phyloP scores from a whole-genome alignment of 2,888 invertebrate species.

The Ypsolopha sequella region DNA sequence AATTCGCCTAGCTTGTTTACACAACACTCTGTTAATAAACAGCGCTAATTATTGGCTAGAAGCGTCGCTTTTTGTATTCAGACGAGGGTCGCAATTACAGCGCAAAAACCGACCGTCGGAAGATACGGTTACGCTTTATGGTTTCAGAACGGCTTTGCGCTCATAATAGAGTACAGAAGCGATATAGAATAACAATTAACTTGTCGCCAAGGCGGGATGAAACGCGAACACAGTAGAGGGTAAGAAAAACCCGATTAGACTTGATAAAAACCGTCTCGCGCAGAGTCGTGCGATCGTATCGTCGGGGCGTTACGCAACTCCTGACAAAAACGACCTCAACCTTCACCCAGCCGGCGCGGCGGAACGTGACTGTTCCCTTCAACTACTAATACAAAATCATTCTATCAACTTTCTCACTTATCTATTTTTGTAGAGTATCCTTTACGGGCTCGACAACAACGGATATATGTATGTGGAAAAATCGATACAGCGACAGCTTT shows the following conservation, averaged over 20 bases:
- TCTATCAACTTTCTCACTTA: not conserved
- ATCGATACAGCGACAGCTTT: not conserved
- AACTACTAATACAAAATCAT: not conserved
- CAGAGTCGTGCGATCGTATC: not conserved
- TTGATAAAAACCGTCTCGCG: constrained; percentile 1
- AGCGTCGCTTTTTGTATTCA: not conserved
- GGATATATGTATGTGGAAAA: not conserved
- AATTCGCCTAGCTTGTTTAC: not conserved
- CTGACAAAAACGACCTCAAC: constrained; percentile 1
- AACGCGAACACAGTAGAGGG: not conserved
- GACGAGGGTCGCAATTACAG: not conserved
- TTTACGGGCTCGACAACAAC: no score
- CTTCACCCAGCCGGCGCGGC: not conserved
- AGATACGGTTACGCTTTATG: not conserved
- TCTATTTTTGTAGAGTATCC: not conserved
- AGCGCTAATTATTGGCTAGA: not conserved
- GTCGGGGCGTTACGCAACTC: not conserved
- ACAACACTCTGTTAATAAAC: not conserved
- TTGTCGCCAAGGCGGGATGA: not conserved
- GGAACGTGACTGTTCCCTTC: not conserved
- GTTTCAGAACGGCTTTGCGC: not conserved
- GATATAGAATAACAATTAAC: not conserved
- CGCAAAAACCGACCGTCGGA: not conserved
- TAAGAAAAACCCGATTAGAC: not conserved
- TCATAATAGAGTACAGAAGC: not conserved